Evolutionary conservation across 2,888 invertebrate species (phyloP), one percentile per base, ranked within the genome.

Genomic region (Miltochrista miniata): DNA sequence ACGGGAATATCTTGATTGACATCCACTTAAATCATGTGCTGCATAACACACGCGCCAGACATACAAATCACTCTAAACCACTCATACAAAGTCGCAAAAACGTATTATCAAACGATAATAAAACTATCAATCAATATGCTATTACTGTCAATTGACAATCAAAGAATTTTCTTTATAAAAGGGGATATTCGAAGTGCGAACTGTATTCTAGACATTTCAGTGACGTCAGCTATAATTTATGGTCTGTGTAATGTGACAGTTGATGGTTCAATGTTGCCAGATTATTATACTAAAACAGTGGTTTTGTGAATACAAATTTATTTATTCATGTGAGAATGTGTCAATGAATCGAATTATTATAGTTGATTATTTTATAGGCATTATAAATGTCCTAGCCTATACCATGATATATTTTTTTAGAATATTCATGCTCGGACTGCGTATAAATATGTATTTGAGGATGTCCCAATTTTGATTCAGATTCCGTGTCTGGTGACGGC

Each of bases 81-180:
- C 9, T 43, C 31, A 31, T 31, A 31, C 31, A 31, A 31, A 10
- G 11, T 35, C 12, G 13, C 24, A 43, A 34, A 18, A 35, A 18
- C 33, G 12, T n/a, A 1, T 9, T 31, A 41, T 36, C n/a, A 33
- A 29, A 40, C 18, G 24, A 24, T 3, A 45, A 45, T 45, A 45
- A 45, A 45, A n/a, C 9, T 45, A 37, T 45, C 45, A 36, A 42
- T 42, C 42, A 42, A 42, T 13, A 0, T 12, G n/a, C 24, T 7
- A 35, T 43, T 8, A 34, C 43, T 35, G 24, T n/a, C 34, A 43
- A 43, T 43, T 33, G 31, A 8, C 9, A 35, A 13, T 35, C 18
- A 12, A 24, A 10, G 11, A 13, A 35, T 43, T 24, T 24, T 13
- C 34, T 43, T 13, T 24, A 24, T 34, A 1, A 15, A 24, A 34